Evolutionary conservation across 2,113 vertebrate genomes (phyloP).

Genomic region (Microtus montanus): DNA sequence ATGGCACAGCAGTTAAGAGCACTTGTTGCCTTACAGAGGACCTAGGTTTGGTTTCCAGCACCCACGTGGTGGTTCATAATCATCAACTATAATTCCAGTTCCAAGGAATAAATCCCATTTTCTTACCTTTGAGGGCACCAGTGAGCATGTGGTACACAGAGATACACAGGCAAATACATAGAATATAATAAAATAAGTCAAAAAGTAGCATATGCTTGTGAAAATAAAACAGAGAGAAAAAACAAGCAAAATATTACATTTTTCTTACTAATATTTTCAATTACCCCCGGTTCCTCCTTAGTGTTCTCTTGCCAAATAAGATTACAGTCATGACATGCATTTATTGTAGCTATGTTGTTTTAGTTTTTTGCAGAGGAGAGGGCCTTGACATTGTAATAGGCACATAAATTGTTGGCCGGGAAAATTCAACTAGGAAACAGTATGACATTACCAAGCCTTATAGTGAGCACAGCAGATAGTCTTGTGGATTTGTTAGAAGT

Average conservation of each 20-base stretch:
- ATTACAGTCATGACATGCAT: not conserved
- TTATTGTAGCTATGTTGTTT: not conserved
- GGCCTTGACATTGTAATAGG: not conserved
- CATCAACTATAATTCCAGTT: not conserved
- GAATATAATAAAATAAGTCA: not conserved
- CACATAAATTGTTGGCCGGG: not conserved
- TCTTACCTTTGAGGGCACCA: not conserved
- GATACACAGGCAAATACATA: not conserved
- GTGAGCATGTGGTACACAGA: not conserved
- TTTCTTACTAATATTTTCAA: not conserved
- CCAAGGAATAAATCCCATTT: not conserved
- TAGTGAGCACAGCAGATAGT: not conserved
- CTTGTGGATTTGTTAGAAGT: not conserved
- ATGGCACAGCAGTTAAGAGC: not conserved
- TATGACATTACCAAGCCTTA: not conserved
- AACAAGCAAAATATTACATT: not conserved
- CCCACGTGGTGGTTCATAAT: not conserved
- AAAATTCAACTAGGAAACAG: not conserved
- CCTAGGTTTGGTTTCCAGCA: not conserved
- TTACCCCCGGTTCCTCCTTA: not conserved
- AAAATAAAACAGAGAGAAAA: conserved; percentile 5
- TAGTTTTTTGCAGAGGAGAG: not conserved
- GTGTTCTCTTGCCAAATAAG: not conserved
- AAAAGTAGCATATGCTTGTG: not conserved
- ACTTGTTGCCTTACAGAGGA: not conserved